Conservation (phyloP, 1,140 invertebrate genomes). For the Papilio polytes region DNA sequence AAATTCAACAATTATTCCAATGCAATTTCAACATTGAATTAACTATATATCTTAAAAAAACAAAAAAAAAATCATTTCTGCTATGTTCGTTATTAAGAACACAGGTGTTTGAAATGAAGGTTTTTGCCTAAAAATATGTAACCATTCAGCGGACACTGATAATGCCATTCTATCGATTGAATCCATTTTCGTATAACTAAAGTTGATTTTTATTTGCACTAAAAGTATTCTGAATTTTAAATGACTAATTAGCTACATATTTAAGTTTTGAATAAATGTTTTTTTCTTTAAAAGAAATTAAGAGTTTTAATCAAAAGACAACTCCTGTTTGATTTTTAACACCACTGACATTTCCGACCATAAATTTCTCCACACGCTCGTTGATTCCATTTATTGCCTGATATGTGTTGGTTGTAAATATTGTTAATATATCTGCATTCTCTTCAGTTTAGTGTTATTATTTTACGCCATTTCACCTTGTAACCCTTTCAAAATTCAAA, state of each 20-base stretch:
- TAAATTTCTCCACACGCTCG: background rate
- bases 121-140: background rate
- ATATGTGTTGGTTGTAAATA: constrained; percentile 18
- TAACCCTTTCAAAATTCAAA: background rate
- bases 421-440: background rate
- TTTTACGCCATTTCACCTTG: background rate
- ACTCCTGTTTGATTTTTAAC: background rate
- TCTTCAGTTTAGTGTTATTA: background rate
- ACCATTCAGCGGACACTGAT: background rate
- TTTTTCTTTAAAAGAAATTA: too few relatives aligned
- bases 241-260: too few relatives aligned
- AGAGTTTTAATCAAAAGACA: background rate
- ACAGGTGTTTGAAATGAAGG: background rate
- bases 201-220: background rate
- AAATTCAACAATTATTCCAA: too few relatives aligned
- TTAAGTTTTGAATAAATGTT: too few relatives aligned
- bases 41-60: too few relatives aligned
- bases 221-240: background rate
- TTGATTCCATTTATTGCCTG: constrained; percentile 9
- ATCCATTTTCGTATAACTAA: background rate
- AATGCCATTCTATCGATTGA: background rate
- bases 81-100: background rate
- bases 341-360: background rate
- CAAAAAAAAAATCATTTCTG: background rate
- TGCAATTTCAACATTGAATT: too few relatives aligned